Evolutionary conservation across 2,888 invertebrate species (phyloP).

Genomic region (Cremastinae sp.): DNA sequence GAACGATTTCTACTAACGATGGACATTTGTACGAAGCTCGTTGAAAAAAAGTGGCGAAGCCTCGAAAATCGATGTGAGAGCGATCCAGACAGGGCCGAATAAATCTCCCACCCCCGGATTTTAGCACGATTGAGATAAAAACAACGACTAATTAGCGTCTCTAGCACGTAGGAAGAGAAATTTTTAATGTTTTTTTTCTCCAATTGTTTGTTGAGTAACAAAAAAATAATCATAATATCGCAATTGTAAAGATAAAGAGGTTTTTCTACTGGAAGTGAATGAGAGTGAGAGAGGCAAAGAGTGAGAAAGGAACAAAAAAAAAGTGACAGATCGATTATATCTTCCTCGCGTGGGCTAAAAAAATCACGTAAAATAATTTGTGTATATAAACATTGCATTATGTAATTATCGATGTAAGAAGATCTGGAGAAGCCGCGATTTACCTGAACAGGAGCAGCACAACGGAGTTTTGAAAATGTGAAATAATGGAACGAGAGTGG

Average conservation of each 20-base stretch:
- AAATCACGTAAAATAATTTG: slow-evolving; percentile 26
- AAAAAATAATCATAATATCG: slow-evolving; percentile 64
- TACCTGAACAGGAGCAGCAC: slow-evolving; percentile 50
- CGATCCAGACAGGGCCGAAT: slow-evolving; percentile 12
- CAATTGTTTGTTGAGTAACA: slow-evolving; percentile 30
- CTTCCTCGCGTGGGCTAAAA: slow-evolving; percentile 8
- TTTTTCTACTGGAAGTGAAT: slow-evolving; percentile 64
- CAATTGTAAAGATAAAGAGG: slow-evolving; percentile 56
- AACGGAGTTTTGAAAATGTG: slow-evolving; percentile 46
- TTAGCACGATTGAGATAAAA: slow-evolving; percentile 60
- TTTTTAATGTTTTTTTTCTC: slow-evolving; percentile 58
- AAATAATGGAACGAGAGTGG: slow-evolving; percentile 20
- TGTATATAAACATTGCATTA: slow-evolving; percentile 16
- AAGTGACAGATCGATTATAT: too few relatives aligned
- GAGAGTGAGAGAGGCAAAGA: slow-evolving; percentile 45
- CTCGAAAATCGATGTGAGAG: slow-evolving; percentile 2
- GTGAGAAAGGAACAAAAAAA: slow-evolving; percentile 14
- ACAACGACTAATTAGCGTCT: slow-evolving; percentile 76
- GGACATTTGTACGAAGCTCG: slow-evolving; percentile 11
- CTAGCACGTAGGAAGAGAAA: slow-evolving; percentile 58
- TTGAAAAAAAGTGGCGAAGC: slow-evolving; percentile 8
- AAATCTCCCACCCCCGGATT: slow-evolving; percentile 29
- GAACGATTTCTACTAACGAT: neutral
- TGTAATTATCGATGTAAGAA: slow-evolving; percentile 13
- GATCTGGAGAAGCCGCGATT: slow-evolving; percentile 39